Conservation (phyloP, 2,113 vertebrate species). For the Anseranas semipalmata region DNA sequence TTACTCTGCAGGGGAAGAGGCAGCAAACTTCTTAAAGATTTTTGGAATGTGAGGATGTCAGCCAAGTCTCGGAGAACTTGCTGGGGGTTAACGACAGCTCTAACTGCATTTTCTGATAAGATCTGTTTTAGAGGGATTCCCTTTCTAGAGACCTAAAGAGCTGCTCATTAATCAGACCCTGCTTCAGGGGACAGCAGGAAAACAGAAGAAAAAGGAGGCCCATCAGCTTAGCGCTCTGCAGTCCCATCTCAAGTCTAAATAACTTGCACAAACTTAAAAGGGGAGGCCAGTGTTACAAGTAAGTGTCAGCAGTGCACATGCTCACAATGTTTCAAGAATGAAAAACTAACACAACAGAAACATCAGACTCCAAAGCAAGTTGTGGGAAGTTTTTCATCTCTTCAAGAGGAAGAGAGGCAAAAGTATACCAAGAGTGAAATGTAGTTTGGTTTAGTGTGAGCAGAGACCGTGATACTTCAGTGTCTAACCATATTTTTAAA, state of each 20-base stretch:
- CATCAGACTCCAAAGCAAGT: not conserved
- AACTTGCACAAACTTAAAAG: not conserved
- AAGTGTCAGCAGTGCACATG: fast-evolving
- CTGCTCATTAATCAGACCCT: not conserved
- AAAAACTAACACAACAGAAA: not conserved
- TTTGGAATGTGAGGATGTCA: not conserved
- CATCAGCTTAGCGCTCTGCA: not conserved
- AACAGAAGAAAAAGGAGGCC: not conserved
- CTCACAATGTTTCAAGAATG: not conserved
- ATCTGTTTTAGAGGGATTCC: not conserved
- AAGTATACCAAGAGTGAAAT: not conserved
- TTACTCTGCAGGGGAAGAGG: not conserved
- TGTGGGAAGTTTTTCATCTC: not conserved
- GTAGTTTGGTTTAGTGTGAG: not conserved
- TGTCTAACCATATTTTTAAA: not conserved
- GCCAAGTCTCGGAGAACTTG: conserved; percentile 11
- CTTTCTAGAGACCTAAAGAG: not conserved
- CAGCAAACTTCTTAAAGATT: conserved; percentile 3
- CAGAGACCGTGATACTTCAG: not conserved
- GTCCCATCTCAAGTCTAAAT: not conserved
- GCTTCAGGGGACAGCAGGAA: not conserved
- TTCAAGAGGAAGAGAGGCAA: not conserved
- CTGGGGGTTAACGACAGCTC: not conserved
- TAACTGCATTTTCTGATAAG: not conserved
- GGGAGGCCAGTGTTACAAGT: not conserved